phyloP scores from a whole-genome alignment of 2,797 vertebrate species.

The Enteromius paludinosus region DNA sequence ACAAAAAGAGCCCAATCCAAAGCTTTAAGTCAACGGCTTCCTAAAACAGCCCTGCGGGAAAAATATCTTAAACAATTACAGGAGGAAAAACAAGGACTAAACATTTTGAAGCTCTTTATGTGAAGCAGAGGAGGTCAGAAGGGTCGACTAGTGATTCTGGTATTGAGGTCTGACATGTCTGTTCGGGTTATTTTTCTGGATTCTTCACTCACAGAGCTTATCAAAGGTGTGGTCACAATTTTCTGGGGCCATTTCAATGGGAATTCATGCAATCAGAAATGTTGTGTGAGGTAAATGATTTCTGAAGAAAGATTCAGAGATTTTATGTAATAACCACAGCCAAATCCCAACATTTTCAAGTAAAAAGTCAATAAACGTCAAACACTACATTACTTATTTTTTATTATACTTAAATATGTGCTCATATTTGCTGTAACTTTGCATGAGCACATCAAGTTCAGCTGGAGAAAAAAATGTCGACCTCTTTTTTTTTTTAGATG shows the following conservation, averaged over 20 bases:
- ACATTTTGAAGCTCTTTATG: background rate
- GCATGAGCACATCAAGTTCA: too few relatives aligned
- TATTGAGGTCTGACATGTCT: background rate
- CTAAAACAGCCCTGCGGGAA: background rate
- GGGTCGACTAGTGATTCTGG: background rate
- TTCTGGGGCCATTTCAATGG: background rate
- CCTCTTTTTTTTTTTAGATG: too few relatives aligned
- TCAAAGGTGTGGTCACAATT: background rate
- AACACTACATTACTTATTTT: too few relatives aligned
- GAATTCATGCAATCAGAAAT: background rate
- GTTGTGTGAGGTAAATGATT: background rate
- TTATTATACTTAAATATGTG: too few relatives aligned
- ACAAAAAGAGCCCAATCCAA: background rate
- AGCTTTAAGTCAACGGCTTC: slow-evolving; percentile 11
- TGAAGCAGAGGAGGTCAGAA: background rate
- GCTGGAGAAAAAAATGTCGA: too few relatives aligned
- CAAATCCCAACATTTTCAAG: too few relatives aligned
- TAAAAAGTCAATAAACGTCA: too few relatives aligned
- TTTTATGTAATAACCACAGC: too few relatives aligned
- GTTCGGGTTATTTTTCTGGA: background rate
- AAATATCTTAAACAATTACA: background rate
- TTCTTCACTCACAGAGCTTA: background rate
- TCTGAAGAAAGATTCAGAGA: background rate
- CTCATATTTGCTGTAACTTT: too few relatives aligned
- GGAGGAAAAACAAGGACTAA: slow-evolving; percentile 1